phyloP scores from a whole-genome alignment of 2,113 vertebrate genomes.

The Apteryx owenii region DNA sequence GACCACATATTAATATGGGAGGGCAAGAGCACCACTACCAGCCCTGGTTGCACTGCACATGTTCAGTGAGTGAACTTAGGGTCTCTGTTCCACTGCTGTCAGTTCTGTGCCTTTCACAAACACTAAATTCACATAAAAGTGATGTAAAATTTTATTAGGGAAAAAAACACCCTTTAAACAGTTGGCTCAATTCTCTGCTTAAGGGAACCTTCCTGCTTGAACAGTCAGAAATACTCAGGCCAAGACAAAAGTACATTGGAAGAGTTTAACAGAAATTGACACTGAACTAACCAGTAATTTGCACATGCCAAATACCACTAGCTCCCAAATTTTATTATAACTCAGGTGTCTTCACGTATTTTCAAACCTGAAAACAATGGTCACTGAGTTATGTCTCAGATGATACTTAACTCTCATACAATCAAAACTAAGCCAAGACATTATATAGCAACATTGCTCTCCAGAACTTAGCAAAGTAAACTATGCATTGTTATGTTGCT shows the following conservation, averaged over 20 bases:
- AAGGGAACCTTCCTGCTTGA: slow-evolving; percentile 33
- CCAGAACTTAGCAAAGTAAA: slow-evolving; percentile 31
- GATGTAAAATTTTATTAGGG: slow-evolving; percentile 58
- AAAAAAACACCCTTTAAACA: slow-evolving; percentile 41
- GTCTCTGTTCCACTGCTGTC: slow-evolving; percentile 6
- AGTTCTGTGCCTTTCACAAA: slow-evolving; percentile 2
- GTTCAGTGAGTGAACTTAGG: not conserved
- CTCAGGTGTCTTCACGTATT: not conserved
- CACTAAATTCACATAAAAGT: not conserved
- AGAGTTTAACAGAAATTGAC: not conserved
- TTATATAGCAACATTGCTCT: not conserved
- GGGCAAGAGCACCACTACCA: not conserved
- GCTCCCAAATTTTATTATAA: not conserved
- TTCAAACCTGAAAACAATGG: not conserved
- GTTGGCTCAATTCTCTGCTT: not conserved
- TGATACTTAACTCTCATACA: not conserved
- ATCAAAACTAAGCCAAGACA: not conserved
- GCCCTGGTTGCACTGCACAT: rapidly evolving
- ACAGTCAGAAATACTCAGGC: not conserved
- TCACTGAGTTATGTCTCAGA: not conserved
- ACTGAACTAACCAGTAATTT: not conserved
- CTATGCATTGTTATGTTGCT: not conserved
- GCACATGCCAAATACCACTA: not conserved
- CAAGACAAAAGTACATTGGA: not conserved
- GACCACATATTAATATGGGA: rapidly evolving